phyloP scores from a whole-genome alignment of 2,113 vertebrate species.

The Himantopus leucocephalus region DNA sequence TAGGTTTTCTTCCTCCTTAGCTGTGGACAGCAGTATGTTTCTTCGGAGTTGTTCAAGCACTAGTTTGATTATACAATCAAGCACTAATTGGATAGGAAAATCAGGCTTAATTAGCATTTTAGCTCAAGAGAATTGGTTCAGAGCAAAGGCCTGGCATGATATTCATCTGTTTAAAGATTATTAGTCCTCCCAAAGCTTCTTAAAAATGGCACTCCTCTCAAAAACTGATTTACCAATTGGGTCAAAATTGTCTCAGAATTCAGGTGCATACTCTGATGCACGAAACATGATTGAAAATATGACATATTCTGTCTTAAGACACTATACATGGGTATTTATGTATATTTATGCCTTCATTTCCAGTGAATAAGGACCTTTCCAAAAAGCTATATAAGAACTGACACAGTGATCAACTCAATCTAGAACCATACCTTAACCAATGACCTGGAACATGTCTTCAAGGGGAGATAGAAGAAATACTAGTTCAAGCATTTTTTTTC shows the following conservation, averaged over 20 bases:
- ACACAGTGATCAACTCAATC: neutral
- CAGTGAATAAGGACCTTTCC: neutral
- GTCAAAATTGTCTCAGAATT: neutral
- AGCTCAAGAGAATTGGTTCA: neutral
- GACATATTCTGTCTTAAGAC: neutral
- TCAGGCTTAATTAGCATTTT: neutral
- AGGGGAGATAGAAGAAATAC: neutral
- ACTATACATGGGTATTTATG: neutral
- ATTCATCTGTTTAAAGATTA: neutral
- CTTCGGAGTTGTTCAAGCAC: neutral
- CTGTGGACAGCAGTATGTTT: neutral
- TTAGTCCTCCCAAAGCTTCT: neutral
- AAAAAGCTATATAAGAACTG: neutral
- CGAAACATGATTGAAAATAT: neutral
- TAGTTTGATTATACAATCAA: neutral
- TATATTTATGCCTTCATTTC: neutral
- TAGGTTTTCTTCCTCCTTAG: neutral
- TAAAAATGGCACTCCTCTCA: neutral
- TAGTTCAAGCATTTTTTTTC: neutral
- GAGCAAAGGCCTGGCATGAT: neutral
- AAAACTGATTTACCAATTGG: neutral
- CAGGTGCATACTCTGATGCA: accelerated
- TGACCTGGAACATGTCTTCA: neutral
- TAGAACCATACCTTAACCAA: neutral
- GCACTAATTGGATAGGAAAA: neutral